A percentile compares a stretch with the other conserved stretches of the same genome.
Conservation (phyloP, 2,113 vertebrate species). For the Pandion haliaetus region DNA sequence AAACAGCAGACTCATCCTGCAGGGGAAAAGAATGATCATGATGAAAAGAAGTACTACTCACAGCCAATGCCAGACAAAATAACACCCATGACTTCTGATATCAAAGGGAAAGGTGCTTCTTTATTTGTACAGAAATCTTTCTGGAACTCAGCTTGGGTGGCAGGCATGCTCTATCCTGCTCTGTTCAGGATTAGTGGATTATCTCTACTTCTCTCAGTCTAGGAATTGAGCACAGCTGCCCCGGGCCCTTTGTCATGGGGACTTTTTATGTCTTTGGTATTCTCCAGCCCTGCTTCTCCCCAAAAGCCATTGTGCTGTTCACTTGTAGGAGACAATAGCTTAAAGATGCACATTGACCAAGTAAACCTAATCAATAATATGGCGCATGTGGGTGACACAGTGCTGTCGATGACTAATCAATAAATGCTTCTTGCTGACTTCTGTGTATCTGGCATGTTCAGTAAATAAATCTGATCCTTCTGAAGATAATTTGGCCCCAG, state of each 20-base stretch:
- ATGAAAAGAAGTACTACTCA: neutral
- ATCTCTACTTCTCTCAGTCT: conserved; percentile 80
- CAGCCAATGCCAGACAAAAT: conserved; percentile 1
- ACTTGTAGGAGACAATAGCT: conserved; percentile 78
- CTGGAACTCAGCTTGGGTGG: conserved; percentile 82
- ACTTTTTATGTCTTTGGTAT: conserved; percentile 73
- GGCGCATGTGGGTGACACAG: conserved; percentile 71
- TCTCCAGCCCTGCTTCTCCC: conserved; percentile 35
- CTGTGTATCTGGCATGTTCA: conserved; percentile 57
- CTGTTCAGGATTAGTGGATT: conserved; percentile 90
- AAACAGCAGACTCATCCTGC: conserved; percentile 19
- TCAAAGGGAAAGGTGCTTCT: conserved; percentile 82
- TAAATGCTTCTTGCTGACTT: conserved; percentile 83
- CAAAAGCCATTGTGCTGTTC: conserved; percentile 76
- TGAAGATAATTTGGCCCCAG: conserved; percentile 25
- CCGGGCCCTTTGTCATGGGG: conserved; percentile 87
- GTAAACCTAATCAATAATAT: conserved; percentile 75
- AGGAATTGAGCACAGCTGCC: conserved; percentile 85
- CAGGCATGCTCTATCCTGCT: conserved; percentile 75
- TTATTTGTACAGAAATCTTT: conserved; percentile 91
- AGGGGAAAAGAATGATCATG: neutral
- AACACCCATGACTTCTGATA: conserved; percentile 57
- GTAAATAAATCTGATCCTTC: conserved; percentile 32
- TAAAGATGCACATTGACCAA: conserved; percentile 52
- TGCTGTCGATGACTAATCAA: conserved; percentile 81